Percentiles rank a stretch among this genome's conserved stretches.
Conservation (phyloP, 2,888 invertebrate species). For the Cepaea hortensis region DNA sequence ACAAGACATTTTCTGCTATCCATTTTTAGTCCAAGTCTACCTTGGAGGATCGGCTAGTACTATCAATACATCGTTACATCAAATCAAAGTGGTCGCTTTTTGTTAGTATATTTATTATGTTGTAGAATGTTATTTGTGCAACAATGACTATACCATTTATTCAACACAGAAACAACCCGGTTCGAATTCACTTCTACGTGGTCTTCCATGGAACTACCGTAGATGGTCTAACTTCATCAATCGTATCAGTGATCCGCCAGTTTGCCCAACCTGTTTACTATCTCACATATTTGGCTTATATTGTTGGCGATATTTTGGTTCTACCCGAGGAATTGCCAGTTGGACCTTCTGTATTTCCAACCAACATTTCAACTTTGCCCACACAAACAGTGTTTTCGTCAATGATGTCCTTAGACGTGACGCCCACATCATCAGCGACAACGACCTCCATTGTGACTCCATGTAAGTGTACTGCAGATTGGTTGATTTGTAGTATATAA, state of each 20-base stretch:
- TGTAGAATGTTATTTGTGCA: no score
- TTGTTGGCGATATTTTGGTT: conserved; percentile 53
- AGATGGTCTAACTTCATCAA: conserved; percentile 46
- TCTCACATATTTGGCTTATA: conserved; percentile 33
- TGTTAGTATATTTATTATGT: no score
- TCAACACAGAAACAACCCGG: conserved; percentile 27
- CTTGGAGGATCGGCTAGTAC: no score
- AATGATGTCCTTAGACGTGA: background rate
- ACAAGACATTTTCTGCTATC: no score
- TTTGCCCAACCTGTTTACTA: conserved; percentile 42
- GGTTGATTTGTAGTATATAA: no score
- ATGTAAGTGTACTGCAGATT: background rate
- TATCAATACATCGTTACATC: no score
- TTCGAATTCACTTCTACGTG: conserved; percentile 52
- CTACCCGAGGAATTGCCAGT: conserved; percentile 46
- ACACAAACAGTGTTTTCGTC: conserved; percentile 26
- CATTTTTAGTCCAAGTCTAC: no score
- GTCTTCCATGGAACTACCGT: conserved; percentile 50
- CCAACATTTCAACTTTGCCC: conserved; percentile 51
- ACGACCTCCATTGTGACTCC: background rate
- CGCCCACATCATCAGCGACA: background rate
- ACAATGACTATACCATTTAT: background rate
- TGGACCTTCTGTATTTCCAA: conserved; percentile 47
- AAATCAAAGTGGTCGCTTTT: no score
- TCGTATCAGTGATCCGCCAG: conserved; percentile 49